phyloP scores from a whole-genome alignment of 2,113 vertebrate species.

The Semnornis frantzii region DNA sequence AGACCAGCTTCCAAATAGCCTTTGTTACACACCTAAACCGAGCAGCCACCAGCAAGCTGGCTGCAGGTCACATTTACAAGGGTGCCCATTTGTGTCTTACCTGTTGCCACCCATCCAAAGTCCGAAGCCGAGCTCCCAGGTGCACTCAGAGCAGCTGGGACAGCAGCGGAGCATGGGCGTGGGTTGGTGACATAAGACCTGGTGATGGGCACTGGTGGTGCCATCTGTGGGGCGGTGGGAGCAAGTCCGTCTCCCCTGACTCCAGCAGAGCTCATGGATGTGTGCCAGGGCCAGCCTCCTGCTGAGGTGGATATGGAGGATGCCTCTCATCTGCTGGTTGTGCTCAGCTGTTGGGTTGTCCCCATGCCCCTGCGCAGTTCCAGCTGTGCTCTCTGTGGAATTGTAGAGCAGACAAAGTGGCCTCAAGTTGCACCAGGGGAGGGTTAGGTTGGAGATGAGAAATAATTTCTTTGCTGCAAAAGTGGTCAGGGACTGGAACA shows the following conservation, averaged over 20 bases:
- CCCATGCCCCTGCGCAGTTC: rapidly evolving
- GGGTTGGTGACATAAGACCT: rapidly evolving
- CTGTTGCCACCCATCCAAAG: rapidly evolving
- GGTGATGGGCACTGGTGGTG: rapidly evolving
- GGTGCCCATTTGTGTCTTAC: rapidly evolving
- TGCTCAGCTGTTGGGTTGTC: background rate
- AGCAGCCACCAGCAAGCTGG: background rate
- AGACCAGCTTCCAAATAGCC: background rate
- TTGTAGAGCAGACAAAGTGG: background rate
- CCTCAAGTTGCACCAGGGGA: no score
- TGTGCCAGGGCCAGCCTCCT: no score
- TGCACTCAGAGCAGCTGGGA: background rate
- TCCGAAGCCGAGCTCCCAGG: background rate
- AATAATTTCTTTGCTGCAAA: no score
- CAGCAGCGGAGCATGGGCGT: rapidly evolving
- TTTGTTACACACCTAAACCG: background rate
- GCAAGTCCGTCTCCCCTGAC: rapidly evolving
- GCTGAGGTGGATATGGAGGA: rapidly evolving
- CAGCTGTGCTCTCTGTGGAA: background rate
- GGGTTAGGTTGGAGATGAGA: no score
- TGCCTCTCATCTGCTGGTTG: background rate
- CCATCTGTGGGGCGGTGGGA: rapidly evolving
- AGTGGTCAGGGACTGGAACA: no score
- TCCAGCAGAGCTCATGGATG: rapidly evolving
- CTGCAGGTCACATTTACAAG: background rate